Base-by-base conservation (phyloP, 2,797 vertebrate species). In the Gephyroberyx darwinii region DNA sequence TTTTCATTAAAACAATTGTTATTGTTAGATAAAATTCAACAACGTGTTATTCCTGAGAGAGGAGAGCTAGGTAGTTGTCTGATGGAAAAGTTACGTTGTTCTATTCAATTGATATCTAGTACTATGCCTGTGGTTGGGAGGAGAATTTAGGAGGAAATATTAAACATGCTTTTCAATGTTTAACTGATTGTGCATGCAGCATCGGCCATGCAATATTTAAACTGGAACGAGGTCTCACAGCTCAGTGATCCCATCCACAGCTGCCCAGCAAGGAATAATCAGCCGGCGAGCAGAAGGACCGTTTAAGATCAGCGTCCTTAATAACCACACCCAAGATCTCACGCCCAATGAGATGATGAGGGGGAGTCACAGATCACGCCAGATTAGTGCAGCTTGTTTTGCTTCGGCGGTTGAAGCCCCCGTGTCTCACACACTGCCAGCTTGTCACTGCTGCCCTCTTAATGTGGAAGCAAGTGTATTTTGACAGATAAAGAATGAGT, bases 241-340 rank as follows among this genome's bases (percentile, higher is more conserved):
- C 76, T 81, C 74, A 57, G 71, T 73, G 81, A 83, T 79, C 78
- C 67, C 6, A 3, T 66, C 76, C 78, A 69, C 86, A 91, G 89
- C 89, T 91, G 88, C 78, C 65, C 60, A 55, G 43, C 61, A 56
- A 88, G 74, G 74, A 87, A 84, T 90, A 91, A 92, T 92, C 91
- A 86, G 85, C 22, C 67, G 77, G 66, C 75, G 69, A 91, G 84
- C 91, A 93, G 89, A 91, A 90, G 90, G 87, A 83, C 82, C 86
- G 70, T 87, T 88, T 93, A 91, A 93, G 89, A 92, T 93, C 92
- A 89, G 85, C 91, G 91, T 92, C 88, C 88, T 88, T 87, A 92
- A 92, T 93, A 93, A 92, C 89, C 86, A 87, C 89, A 89, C 87
- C 91, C 88, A 84, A 75, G 84, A 92, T 82, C 90, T 92, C 83